These are phyloP conservation scores for Euwallacea similis DNA, from an alignment of 1,140 invertebrate genomes.

Conservation along the genomic window DNA sequence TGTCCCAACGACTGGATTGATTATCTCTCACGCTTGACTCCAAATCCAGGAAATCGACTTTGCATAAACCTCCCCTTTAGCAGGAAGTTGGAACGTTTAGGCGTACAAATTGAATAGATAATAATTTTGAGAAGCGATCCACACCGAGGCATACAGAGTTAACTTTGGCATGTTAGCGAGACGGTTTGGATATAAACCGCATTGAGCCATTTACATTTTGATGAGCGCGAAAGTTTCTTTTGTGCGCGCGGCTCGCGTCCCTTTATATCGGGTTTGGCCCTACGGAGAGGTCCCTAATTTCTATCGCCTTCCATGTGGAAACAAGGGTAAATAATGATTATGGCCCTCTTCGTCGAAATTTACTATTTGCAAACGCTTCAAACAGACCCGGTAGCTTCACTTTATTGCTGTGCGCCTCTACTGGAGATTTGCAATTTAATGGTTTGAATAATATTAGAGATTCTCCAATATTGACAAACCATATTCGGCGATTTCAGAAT, in stretches of 20 bases:
- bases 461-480: no score
- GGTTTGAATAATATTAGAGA: background rate
- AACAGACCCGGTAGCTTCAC: slow-evolving; percentile 6
- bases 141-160: slow-evolving; percentile 20
- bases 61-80: slow-evolving; percentile 28
- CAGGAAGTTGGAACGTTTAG: slow-evolving; percentile 32
- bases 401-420: slow-evolving; percentile 6
- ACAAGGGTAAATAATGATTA: slow-evolving; percentile 21
- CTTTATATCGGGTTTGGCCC: slow-evolving; percentile 35
- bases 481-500: no score
- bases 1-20: slow-evolving; percentile 18
- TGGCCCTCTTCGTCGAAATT: slow-evolving; percentile 11
- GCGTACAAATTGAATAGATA: slow-evolving; percentile 39
- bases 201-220: slow-evolving; percentile 49
- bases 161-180: slow-evolving; percentile 33
- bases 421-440: slow-evolving; percentile 11
- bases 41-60: slow-evolving; percentile 32
- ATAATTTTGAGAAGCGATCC: slow-evolving; percentile 33
- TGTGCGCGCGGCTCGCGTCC: slow-evolving; percentile 27
- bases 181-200: slow-evolving; percentile 45
- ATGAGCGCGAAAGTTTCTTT: slow-evolving; percentile 47
- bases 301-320: slow-evolving; percentile 14
- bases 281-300: slow-evolving; percentile 13
- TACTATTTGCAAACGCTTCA: slow-evolving; percentile 15
- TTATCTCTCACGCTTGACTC: slow-evolving; percentile 30